Conservation (phyloP, 2,888 invertebrate species). For the Cataglyphis cursor region DNA sequence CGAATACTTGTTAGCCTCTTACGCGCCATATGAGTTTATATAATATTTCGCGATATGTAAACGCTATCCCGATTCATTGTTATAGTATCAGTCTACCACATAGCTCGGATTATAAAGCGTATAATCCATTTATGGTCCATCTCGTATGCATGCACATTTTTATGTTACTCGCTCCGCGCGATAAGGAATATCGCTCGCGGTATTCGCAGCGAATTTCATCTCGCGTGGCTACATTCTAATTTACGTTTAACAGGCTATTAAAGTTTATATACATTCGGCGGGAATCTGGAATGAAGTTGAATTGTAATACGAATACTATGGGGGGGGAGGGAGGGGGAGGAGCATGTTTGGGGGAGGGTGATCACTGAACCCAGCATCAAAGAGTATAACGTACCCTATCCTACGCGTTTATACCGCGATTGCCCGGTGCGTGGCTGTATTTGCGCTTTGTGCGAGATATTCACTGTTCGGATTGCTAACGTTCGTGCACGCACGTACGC, state of each 20-base stretch:
- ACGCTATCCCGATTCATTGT: constrained; percentile 30
- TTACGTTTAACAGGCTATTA: constrained; percentile 57
- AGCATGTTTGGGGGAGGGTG: constrained; percentile 45
- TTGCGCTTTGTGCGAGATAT: constrained; percentile 53
- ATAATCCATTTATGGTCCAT: constrained; percentile 44
- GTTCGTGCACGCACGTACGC: constrained; percentile 11
- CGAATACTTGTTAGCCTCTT: constrained; percentile 20
- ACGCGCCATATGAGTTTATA: constrained; percentile 24
- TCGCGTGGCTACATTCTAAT: constrained; percentile 49
- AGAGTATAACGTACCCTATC: constrained; percentile 27
- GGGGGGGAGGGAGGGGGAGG: neutral
- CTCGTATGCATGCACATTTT: constrained; percentile 30
- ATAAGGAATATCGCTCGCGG: constrained; percentile 44
- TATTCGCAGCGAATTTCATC: constrained; percentile 42
- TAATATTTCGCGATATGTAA: constrained; percentile 29
- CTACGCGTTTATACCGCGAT: constrained; percentile 37
- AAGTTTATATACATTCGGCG: constrained; percentile 53
- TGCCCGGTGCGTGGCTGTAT: constrained; percentile 33
- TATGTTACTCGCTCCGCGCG: constrained; percentile 24
- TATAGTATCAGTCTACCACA: neutral
- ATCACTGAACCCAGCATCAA: constrained; percentile 57
- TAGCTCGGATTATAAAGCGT: constrained; percentile 34
- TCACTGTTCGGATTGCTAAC: constrained; percentile 18
- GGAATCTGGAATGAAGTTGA: constrained; percentile 47
- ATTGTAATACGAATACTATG: constrained; percentile 46